Evolutionary conservation across 2,888 invertebrate genomes (phyloP).

Genomic region (Agapostemon virescens): DNA sequence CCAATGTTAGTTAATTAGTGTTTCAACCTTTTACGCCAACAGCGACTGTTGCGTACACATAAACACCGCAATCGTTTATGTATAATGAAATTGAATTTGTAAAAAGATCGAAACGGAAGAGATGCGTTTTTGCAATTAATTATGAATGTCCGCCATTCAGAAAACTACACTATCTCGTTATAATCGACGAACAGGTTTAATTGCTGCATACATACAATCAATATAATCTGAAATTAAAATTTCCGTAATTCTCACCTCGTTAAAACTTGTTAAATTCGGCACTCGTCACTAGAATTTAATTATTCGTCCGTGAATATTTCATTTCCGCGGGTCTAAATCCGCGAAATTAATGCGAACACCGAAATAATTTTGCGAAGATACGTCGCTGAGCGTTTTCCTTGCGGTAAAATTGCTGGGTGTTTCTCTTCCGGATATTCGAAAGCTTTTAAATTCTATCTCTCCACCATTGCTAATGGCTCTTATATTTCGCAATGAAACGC

Average conservation of each 20-base stretch:
- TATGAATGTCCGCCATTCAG: not conserved
- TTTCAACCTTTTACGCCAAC: not conserved
- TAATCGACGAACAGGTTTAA: not conserved
- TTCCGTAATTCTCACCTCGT: not conserved
- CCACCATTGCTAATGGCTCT: constrained; percentile 15
- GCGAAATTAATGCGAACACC: not conserved
- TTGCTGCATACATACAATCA: not conserved
- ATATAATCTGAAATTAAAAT: not conserved
- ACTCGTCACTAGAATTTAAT: not conserved
- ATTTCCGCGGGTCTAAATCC: not conserved
- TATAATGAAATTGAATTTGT: not conserved
- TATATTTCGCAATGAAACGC: constrained; percentile 29
- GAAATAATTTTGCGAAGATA: not conserved
- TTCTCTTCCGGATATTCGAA: not conserved
- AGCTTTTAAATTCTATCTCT: constrained; percentile 10
- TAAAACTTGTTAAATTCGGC: not conserved
- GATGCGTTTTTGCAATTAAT: not conserved
- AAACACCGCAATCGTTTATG: not conserved
- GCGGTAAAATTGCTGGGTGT: constrained; percentile 15
- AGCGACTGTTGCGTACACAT: not conserved
- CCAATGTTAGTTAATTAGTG: not conserved
- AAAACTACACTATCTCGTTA: not conserved
- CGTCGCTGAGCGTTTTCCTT: not conserved
- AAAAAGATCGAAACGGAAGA: not conserved
- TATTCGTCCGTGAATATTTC: constrained; percentile 2